A percentile compares a stretch with the other conserved stretches of the same genome.
Evolutionary conservation across 2,113 vertebrate species (phyloP).

Genomic region (Sebastes fasciatus): DNA sequence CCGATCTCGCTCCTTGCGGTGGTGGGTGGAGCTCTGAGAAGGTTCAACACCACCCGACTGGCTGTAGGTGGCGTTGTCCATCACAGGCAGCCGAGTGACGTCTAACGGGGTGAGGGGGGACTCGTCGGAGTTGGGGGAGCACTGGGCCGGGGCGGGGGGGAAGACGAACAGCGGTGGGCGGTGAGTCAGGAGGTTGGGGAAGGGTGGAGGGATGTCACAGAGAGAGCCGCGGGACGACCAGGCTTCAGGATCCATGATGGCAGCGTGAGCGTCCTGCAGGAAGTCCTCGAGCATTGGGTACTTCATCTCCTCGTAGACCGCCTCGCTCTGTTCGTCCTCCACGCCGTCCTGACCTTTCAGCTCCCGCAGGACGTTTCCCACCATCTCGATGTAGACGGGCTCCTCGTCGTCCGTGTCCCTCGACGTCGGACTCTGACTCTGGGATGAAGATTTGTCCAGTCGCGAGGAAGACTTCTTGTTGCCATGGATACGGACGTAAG

Average conservation of each 20-base stretch:
- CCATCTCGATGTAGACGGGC: slow-evolving; percentile 99
- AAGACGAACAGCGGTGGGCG: slow-evolving; percentile 94
- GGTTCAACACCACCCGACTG: slow-evolving; percentile 84
- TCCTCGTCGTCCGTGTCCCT: slow-evolving; percentile 90
- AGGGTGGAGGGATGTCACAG: slow-evolving; percentile 95
- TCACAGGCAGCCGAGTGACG: slow-evolving; percentile 90
- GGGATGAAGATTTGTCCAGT: slow-evolving; percentile 86
- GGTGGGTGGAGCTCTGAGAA: slow-evolving; percentile 71
- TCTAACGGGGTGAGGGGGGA: slow-evolving; percentile 96
- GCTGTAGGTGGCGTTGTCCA: slow-evolving; percentile 90
- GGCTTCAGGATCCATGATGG: slow-evolving; percentile 88
- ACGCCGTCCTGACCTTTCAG: slow-evolving; percentile 83
- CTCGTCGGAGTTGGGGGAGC: slow-evolving; percentile 96
- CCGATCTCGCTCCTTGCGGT: slow-evolving; percentile 75
- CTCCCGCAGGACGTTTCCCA: slow-evolving; percentile 92
- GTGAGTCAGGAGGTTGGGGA: slow-evolving; percentile 95
- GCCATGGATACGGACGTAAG: slow-evolving; percentile 88
- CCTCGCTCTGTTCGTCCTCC: slow-evolving; percentile 91
- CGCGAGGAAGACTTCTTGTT: slow-evolving; percentile 84
- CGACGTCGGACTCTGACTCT: slow-evolving; percentile 84
- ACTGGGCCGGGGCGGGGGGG: slow-evolving; percentile 92
- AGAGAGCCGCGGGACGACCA: slow-evolving; percentile 87
- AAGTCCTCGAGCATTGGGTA: slow-evolving; percentile 92
- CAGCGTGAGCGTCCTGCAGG: slow-evolving; percentile 86
- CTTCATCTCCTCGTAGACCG: slow-evolving; percentile 98